Evolutionary conservation across 2,797 vertebrate genomes (phyloP).

Genomic region (Falco novaeseelandiae): DNA sequence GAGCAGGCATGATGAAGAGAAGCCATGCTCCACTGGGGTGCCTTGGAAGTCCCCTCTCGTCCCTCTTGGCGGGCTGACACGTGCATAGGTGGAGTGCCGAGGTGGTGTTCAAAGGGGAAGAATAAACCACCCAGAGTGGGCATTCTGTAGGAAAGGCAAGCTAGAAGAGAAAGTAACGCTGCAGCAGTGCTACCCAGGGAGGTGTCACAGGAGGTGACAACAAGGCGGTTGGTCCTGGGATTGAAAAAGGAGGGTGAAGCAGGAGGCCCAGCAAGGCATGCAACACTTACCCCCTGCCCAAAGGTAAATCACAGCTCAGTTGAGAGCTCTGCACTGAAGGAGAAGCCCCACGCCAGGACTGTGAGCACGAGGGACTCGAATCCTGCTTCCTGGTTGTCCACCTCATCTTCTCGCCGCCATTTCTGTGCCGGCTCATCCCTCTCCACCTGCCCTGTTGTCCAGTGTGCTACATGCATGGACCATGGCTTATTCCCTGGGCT

Average conservation of each 20-base stretch:
- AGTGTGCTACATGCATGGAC: not conserved
- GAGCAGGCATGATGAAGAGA: fast-evolving
- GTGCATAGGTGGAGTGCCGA: not conserved
- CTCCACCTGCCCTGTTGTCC: not conserved
- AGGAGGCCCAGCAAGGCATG: not conserved
- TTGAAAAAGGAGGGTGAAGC: not conserved
- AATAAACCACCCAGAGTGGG: not conserved
- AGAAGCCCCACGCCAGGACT: not conserved
- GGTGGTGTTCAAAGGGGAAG: not conserved
- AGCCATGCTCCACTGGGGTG: fast-evolving
- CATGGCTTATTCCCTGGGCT: not conserved
- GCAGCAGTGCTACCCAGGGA: not conserved
- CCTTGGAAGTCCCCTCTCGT: not conserved
- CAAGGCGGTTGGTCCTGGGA: not conserved
- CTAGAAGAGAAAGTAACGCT: not conserved
- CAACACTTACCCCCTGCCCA: not conserved
- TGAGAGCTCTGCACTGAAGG: not conserved
- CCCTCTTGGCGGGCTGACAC: not conserved
- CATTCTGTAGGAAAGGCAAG: not conserved
- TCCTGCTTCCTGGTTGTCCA: not conserved
- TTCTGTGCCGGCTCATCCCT: not conserved
- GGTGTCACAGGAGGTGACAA: not conserved
- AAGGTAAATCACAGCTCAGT: not conserved
- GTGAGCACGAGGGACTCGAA: not conserved
- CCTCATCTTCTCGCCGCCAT: not conserved